These are phyloP conservation scores for Tigriopus californicus DNA, from an alignment of 2,888 invertebrate genomes.

Conservation along the genomic window DNA sequence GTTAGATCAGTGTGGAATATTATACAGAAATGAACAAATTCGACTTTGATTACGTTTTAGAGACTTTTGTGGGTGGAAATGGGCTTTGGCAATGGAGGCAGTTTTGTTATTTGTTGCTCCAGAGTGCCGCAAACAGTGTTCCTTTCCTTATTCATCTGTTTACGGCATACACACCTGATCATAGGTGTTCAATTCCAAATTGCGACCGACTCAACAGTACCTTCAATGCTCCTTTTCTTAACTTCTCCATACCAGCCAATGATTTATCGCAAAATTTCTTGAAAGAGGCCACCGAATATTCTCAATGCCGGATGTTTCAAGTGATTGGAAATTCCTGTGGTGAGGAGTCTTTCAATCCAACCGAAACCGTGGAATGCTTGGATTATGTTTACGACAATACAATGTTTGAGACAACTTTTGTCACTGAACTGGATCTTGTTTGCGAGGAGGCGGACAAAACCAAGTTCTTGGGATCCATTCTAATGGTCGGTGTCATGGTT, in stretches of 20 bases:
- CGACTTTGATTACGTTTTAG: too few species aligned
- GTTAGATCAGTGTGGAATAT: too few species aligned
- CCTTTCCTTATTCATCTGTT: constrained; percentile 10
- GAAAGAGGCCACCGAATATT: not conserved
- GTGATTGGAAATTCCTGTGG: not conserved
- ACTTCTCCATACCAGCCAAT: not conserved
- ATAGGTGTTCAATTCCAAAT: not conserved
- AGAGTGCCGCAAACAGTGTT: not conserved
- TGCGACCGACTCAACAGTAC: not conserved
- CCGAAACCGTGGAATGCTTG: not conserved
- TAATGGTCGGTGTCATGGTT: constrained; percentile 6
- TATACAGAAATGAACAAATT: too few species aligned
- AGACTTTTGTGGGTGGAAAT: too few species aligned
- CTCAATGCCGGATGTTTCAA: not conserved
- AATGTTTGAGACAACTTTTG: not conserved
- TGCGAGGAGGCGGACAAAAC: not conserved
- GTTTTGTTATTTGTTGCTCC: not conserved
- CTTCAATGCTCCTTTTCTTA: not conserved
- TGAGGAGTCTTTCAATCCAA: too few species aligned
- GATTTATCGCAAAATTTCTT: not conserved
- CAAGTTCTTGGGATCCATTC: not conserved
- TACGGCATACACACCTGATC: constrained; percentile 1
- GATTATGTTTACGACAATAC: not conserved
- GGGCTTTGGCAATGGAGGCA: too few species aligned
- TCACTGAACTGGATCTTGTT: not conserved